Evolutionary conservation across 2,797 vertebrate species (phyloP).

Genomic region (Momotus momota): DNA sequence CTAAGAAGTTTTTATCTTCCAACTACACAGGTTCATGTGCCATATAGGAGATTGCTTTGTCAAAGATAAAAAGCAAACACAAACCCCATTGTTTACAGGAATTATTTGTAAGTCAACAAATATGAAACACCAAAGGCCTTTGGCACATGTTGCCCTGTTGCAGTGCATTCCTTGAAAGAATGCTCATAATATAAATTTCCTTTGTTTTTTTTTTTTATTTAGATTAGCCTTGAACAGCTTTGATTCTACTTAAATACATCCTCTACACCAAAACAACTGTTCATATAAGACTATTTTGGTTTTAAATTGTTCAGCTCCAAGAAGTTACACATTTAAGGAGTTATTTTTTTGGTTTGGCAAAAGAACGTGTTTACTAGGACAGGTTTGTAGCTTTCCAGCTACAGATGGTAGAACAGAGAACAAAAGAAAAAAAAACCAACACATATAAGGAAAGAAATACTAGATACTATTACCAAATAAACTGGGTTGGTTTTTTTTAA

Average conservation of each 20-base stretch:
- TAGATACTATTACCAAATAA: neutral
- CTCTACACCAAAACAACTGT: neutral
- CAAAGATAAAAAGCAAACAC: neutral
- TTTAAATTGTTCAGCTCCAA: neutral
- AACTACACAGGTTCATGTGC: neutral
- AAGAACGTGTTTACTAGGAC: neutral
- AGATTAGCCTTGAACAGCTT: neutral
- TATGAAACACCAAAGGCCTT: neutral
- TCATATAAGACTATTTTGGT: neutral
- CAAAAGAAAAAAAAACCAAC: neutral
- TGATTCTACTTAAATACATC: neutral
- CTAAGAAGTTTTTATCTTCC: neutral
- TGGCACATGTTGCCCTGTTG: accelerated
- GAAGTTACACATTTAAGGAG: neutral
- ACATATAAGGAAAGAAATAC: neutral
- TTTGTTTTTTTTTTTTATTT: neutral
- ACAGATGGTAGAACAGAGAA: neutral
- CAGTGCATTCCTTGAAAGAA: neutral
- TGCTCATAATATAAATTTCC: neutral
- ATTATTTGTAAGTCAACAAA: neutral
- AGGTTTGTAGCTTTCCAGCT: neutral
- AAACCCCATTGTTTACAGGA: neutral
- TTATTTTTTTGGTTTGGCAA: neutral
- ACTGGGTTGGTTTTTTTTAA: neutral
- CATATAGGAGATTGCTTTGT: neutral